phyloP scores from a whole-genome alignment of 2,888 invertebrate genomes.

The Arctia plantaginis region DNA sequence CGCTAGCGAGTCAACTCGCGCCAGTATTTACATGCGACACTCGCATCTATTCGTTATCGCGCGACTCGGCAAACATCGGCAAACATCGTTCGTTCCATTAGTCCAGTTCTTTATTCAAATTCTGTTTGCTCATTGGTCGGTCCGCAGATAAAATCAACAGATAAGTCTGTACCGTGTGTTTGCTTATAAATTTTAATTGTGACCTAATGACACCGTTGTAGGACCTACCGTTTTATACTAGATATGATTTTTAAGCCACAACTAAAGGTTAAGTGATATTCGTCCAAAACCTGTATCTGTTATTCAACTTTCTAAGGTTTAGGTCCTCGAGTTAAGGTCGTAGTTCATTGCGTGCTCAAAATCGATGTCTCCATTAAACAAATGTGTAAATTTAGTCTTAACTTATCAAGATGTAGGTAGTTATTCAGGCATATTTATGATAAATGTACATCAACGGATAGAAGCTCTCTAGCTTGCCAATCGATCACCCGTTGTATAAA shows the following conservation, averaged over 20 bases:
- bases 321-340: background rate
- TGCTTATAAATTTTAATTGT: conserved; percentile 58
- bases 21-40: conserved; percentile 70
- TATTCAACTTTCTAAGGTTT: background rate
- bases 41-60: conserved; percentile 55
- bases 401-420: background rate
- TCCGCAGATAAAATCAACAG: conserved; percentile 57
- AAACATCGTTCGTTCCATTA: conserved; percentile 58
- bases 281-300: background rate
- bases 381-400: background rate
- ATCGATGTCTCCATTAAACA: background rate
- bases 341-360: background rate
- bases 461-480: too few species aligned
- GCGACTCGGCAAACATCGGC: conserved; percentile 56
- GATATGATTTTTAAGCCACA: conserved; percentile 21
- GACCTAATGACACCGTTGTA: conserved; percentile 57
- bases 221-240: conserved; percentile 47
- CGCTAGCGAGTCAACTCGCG: conserved; percentile 64
- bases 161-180: conserved; percentile 48
- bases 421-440: background rate
- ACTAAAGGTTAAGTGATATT: background rate
- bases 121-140: conserved; percentile 60
- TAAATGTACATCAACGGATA: too few species aligned
- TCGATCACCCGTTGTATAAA: too few species aligned
- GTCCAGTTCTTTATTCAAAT: conserved; percentile 63